Conservation (phyloP, 2,113 vertebrate genomes). For the Tringa solitaria region DNA sequence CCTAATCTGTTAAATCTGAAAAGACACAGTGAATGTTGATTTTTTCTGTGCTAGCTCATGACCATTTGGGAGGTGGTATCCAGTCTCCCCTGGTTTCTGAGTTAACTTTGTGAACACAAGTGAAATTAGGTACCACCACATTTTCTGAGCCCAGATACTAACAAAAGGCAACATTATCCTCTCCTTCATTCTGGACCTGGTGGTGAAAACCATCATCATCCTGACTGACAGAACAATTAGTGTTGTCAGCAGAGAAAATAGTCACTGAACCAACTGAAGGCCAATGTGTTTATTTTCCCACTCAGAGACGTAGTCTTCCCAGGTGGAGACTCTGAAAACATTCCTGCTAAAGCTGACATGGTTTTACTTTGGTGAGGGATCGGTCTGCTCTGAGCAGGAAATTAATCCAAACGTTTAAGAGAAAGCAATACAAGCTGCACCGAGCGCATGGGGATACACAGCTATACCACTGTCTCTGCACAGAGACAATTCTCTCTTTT, state of each 20-base stretch:
- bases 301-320: constrained; percentile 27
- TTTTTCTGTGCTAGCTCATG: neutral
- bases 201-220: constrained; percentile 33
- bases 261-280: constrained; percentile 18
- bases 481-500: neutral
- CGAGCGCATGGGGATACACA: neutral
- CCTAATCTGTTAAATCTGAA: neutral
- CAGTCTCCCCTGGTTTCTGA: neutral
- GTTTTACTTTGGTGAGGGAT: neutral
- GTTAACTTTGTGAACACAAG: neutral
- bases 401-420: constrained; percentile 26
- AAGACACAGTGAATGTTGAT: neutral
- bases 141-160: neutral
- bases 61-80: neutral
- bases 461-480: neutral
- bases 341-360: constrained; percentile 6
- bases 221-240: constrained; percentile 59
- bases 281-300: constrained; percentile 55
- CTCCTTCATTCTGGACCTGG: neutral
- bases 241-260: constrained; percentile 43
- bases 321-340: constrained; percentile 59
- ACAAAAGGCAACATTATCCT: neutral
- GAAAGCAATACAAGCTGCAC: neutral
- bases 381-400: neutral
- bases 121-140: neutral